Percentiles rank a stretch among this genome's conserved stretches.
phyloP scores from a whole-genome alignment of 2,888 invertebrate species.

The Onthophagus sagittarius region DNA sequence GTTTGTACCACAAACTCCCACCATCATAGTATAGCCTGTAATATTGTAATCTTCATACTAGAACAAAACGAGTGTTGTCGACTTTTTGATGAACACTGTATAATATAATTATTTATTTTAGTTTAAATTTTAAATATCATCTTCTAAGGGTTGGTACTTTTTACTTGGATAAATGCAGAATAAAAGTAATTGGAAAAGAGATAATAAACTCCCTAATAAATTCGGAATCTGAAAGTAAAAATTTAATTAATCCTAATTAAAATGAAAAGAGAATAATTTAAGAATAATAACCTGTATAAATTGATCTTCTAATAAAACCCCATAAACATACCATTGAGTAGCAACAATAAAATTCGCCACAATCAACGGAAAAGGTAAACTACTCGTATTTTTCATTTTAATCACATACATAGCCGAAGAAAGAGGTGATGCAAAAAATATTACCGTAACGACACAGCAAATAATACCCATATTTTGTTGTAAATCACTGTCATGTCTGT shows the following conservation, averaged over 20 bases:
- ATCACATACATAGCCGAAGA: conserved; percentile 78
- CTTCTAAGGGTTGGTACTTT: conserved; percentile 14
- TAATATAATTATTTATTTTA: background rate
- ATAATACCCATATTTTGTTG: conserved; percentile 62
- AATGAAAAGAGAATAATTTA: conserved; percentile 12
- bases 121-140: background rate
- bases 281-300: conserved; percentile 67
- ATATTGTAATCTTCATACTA: too few relatives aligned
- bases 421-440: conserved; percentile 80
- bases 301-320: conserved; percentile 68
- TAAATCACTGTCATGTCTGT: conserved; percentile 48
- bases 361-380: conserved; percentile 84
- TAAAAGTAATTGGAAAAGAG: conserved; percentile 69
- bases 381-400: conserved; percentile 74
- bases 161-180: conserved; percentile 69
- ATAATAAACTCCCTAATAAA: conserved; percentile 70
- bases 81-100: too few relatives aligned
- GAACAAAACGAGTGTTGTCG: too few relatives aligned
- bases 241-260: conserved; percentile 5
- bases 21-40: too few relatives aligned
- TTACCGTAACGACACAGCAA: conserved; percentile 70
- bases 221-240: conserved; percentile 65
- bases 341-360: conserved; percentile 78
- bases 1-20: too few relatives aligned
- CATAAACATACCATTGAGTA: conserved; percentile 81